Base-by-base conservation (phyloP, 2,113 vertebrate species). In the Xyrauchen texanus region DNA sequence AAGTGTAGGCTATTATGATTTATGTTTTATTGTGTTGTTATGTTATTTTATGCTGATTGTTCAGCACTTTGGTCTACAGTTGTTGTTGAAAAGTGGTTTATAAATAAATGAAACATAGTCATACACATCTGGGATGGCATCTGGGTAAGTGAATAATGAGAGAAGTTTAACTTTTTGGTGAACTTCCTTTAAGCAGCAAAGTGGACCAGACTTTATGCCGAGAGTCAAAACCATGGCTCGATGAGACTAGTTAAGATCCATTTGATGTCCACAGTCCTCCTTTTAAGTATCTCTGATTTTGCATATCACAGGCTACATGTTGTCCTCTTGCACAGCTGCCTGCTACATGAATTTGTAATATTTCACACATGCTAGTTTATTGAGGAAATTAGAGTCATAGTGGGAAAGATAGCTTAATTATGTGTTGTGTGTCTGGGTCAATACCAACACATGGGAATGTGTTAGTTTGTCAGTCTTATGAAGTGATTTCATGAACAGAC, bases 321-420 rank as follows among this genome's bases (percentile, higher is more conserved):
- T 60, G 55, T 46, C 45, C 16, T 74, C 58, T 6, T 52, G 58
- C 71, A 74, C 71, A 74, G 71, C 58, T 74, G 71, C 45, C 52
- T 71, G 68, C 51, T 74, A 13, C 58, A 42, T 74, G 58, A 74
- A 63, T 74, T 34, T 34, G 21, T 34, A 34, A 34, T 34, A 34
- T 34, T 34, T 34, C 21, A 34, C 68, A 57, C 68, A 70, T n/a
- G 34, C 57, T 52, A 44, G 7, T 55, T 71, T 71, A 21, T 71
- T 71, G 49, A n/a, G 68, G 52, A 11, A 71, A 71, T 57, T 71
- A 57, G 34, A 71, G 21, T 21, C 12, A 2, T 57, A 45, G 52
- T 15, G 68, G 68, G 13, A 71, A 57, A 55, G 55, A 71, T 70
- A 51, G 34, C 68, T 70, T 57, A 70, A 70, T 70, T 70, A 67